Base-by-base conservation (phyloP, 2,888 invertebrate species). In the Miltochrista miniata region DNA sequence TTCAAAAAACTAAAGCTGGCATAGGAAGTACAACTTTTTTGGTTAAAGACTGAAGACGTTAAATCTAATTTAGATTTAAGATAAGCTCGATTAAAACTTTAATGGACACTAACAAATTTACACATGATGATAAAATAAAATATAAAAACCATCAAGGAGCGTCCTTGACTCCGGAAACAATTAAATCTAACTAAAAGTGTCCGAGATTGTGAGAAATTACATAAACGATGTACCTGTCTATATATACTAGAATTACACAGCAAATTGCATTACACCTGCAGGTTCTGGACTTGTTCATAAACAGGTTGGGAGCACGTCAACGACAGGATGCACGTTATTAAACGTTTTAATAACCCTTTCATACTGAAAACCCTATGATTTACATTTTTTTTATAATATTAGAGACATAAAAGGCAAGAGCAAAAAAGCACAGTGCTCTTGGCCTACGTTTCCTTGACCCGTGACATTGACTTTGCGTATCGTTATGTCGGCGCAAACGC, bases 301-400 rank as follows among this genome's bases (percentile, higher is more conserved):
- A 83, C 85, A 70, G 77, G 85, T 85, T 82, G 61, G 59, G 44
- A 44, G 62, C 64, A 59, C 57, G 59, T 56, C 59, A 56, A 18
- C 51, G 67, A 66, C 73, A 79, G 77, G 77, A 83, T 78, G 76
- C 74, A 72, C 59, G 75, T 76, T 76, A 83, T 83, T 79, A 79
- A 77, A 76, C 72, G 70, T 72, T 72, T 8, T 77, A 80, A 82
- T 80, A 70, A 73, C 70, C 57, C 54, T 59, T 39, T 15, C 61
- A 54, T 66, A 63, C 54, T 58, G 66, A 59, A 65, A 68, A 62
- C 57, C 54, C 56, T 51, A 63, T 47, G 55, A 60, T 59, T 57
- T 57, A 56, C 31, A 15, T 54, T 56, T 54, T 58, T 65, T 61
- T 56, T 51, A 50, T 35, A 47, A 52, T 58, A 48, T 61, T 55